Base-by-base conservation (phyloP, 2,888 invertebrate genomes). In the Polydrusus pterygomalis region DNA sequence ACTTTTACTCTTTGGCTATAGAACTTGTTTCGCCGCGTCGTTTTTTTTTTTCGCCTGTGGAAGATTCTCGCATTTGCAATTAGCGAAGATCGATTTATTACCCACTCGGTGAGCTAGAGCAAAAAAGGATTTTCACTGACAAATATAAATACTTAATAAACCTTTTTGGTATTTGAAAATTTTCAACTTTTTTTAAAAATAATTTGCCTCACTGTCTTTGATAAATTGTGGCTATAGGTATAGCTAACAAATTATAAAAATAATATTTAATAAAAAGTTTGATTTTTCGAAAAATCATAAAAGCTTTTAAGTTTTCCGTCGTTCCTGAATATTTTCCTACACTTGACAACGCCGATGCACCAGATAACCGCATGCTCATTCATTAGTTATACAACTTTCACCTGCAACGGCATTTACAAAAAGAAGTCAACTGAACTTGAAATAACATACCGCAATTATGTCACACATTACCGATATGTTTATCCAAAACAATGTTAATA, bases 361-460 rank as follows among this genome's bases (percentile, higher is more conserved):
- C 58, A 72, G 58, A 64, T 64, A 62, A 71, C 56, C 43, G 10
- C 68, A n/a, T 40, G 43, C 11, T 30, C 30, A 43, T 67, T 67
- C 67, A 69, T 69, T 69, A 54, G 20, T 67, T 43, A 67, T 58
- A 60, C 73, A 74, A 74, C 73, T 75, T 70, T 75, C 70, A 70
- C 74, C 34, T 43, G 74, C 58, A 64, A 64, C 74, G 64, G 74
- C 51, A 74, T 68, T 74, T 69, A 25, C 64, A 70, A 70, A 70
- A 65, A 56, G 47, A 70, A 70, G 64, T 51, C 45, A 56, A 64
- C 17, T 69, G 69, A 74, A 70, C 74, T 74, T 74, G 74, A 69
- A 70, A 69, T 64, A 58, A 70, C 60, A 70, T 60, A 43, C 69
- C 8, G 30, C 56, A 45, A n/a, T 74, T 74, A 74, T 56, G 58